Evolutionary conservation across 2,113 vertebrate genomes (phyloP).

Genomic region (Conger conger): DNA sequence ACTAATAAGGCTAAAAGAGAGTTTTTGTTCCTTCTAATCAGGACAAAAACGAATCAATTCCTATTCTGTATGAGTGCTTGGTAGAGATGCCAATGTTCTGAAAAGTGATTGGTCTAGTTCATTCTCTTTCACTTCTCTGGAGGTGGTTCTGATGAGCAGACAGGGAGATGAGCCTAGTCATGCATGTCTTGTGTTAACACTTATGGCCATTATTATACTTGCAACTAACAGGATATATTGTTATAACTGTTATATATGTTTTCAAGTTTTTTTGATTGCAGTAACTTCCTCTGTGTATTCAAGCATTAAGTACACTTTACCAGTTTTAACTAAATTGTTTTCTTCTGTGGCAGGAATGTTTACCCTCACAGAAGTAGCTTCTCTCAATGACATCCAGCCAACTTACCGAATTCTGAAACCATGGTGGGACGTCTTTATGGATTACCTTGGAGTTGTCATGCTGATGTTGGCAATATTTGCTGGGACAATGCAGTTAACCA

Average conservation of each 20-base stretch:
- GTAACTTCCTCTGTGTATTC: not conserved
- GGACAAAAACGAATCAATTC: not conserved
- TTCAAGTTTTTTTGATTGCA: not conserved
- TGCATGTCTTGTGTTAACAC: not conserved
- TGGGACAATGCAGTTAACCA: conserved; percentile 97
- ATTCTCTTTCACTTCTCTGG: not conserved
- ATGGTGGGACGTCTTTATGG: conserved; percentile 99
- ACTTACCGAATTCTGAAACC: conserved; percentile 98
- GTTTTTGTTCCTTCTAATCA: no score
- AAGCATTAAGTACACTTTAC: not conserved
- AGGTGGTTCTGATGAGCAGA: not conserved
- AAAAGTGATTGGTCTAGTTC: not conserved
- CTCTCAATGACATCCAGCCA: conserved; percentile 95
- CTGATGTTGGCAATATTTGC: conserved; percentile 98
- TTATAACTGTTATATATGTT: not conserved
- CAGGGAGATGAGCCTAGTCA: not conserved
- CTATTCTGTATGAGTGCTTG: not conserved
- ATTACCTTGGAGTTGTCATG: conserved; percentile 96
- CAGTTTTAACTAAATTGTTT: conserved; percentile 31
- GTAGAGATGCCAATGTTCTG: not conserved
- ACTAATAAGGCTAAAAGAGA: no score
- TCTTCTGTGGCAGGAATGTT: conserved; percentile 90
- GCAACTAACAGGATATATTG: not conserved
- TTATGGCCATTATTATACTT: not conserved
- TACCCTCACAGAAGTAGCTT: conserved; percentile 98